Percentiles rank a stretch among this genome's conserved stretches.
These are phyloP conservation scores for Timema podura DNA, from an alignment of 2,888 invertebrate species.

Conservation along the genomic window DNA sequence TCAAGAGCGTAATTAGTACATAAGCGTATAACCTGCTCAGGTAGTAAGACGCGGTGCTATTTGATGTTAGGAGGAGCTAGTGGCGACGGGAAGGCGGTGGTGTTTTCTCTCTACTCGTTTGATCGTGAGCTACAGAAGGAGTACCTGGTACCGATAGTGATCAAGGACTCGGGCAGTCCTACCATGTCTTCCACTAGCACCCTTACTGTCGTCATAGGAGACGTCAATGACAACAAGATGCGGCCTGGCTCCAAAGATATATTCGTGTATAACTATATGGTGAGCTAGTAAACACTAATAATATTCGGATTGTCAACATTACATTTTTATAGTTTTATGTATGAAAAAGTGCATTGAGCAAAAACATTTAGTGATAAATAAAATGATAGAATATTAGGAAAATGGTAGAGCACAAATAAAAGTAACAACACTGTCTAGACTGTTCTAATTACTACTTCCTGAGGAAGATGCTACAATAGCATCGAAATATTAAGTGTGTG, in stretches of 20 bases:
- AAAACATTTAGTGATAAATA: too few species aligned
- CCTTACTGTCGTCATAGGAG: constrained; percentile 54
- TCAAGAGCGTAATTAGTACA: too few species aligned
- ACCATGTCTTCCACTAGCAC: constrained; percentile 51
- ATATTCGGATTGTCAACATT: too few species aligned
- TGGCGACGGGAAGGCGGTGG: constrained; percentile 52
- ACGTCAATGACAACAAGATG: constrained; percentile 57
- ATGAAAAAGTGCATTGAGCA: too few species aligned
- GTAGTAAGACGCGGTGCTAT: background rate
- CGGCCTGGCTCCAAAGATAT: constrained; percentile 54
- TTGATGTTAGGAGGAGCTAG: constrained; percentile 31
- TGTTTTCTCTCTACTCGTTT: constrained; percentile 50
- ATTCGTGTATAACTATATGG: constrained; percentile 57
- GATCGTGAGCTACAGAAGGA: constrained; percentile 53
- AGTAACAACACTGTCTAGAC: too few species aligned
- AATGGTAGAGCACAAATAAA: too few species aligned
- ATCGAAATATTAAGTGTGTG: too few species aligned
- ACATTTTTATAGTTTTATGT: too few species aligned
- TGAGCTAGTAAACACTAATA: constrained; percentile 18
- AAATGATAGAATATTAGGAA: too few species aligned
- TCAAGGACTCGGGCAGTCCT: constrained; percentile 54
- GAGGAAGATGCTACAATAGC: too few species aligned
- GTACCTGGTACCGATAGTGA: constrained; percentile 54
- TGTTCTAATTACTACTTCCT: too few species aligned
- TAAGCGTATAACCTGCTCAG: too few species aligned